Conservation (phyloP, 2,797 vertebrate species). For the Halcyon leucocephala region DNA sequence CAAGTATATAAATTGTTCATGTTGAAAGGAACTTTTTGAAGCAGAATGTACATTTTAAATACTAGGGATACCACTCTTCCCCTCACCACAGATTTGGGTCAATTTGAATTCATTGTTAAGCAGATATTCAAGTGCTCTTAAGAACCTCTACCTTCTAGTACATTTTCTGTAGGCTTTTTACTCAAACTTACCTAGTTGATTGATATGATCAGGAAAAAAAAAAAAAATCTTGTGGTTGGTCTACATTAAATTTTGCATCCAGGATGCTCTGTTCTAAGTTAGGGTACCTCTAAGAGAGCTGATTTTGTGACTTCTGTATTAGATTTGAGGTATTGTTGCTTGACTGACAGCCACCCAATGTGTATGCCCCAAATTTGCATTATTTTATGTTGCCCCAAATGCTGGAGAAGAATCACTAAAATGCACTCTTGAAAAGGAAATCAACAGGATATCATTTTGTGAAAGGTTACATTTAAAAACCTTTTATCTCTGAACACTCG, state of each 20-base stretch:
- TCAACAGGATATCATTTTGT: neutral
- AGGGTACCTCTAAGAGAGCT: neutral
- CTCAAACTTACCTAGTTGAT: neutral
- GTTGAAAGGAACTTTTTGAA: neutral
- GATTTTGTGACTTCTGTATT: neutral
- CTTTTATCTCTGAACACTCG: neutral
- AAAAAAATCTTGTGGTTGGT: neutral
- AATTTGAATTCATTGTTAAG: neutral
- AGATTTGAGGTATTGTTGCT: neutral
- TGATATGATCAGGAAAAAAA: neutral
- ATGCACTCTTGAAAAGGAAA: neutral
- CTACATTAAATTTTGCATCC: neutral
- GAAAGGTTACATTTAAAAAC: constrained; percentile 10
- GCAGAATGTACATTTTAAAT: neutral
- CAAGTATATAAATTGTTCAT: neutral
- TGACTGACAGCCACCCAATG: neutral
- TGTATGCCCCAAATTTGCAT: neutral
- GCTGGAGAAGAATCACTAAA: neutral
- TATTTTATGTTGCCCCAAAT: neutral
- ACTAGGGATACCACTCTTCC: accelerated
- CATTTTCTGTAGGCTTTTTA: neutral
- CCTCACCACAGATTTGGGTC: neutral
- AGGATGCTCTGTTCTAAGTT: neutral
- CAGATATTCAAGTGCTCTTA: neutral
- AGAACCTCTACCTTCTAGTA: neutral